Base-by-base conservation (phyloP, 2,888 invertebrate species). In the Nemotelus nigrinus region DNA sequence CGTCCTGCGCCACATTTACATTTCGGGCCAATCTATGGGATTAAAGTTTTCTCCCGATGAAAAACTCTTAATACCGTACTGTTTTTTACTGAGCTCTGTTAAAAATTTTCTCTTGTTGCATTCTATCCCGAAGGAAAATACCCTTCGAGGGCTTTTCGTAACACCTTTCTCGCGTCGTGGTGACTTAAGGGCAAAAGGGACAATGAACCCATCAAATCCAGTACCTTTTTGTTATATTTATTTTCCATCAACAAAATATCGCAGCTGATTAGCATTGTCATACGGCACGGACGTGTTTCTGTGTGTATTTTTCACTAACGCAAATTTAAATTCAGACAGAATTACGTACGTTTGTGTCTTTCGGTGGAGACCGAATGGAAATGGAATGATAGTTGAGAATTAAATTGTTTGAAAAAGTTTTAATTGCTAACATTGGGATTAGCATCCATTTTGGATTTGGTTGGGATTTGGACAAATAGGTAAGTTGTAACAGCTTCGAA, bases 341-440 rank as follows among this genome's bases (percentile, higher is more conserved):
- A 25, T 25, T 25, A 25, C 25, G 25, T 25, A 25, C 25, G 25
- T 25, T 25, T 25, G 25, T 25, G 43, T 5, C 39, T 43, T 63
- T 39, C 41, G 63, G 50, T 10, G n/a, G 45, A 67, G 50, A 44
- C 48, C 43, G n/a, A 48, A 48, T 10, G 41, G 67, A 6, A 48
- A 39, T 41, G 10, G 68, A 57, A 44, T 57, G 74, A 74, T 48
- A 63, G 60, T 60, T 47, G 60, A 55, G 58, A 74, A 74, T 60
- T 74, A 74, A 74, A 74, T 74, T 74, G 74, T 60, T 74, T 60
- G 63, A 60, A 60, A 60, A 74, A 74, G 74, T 74, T 74, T 74
- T 74, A 74, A 74, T 74, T 74, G 74, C 74, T 60, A 74, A 63
- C 74, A 74, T 74, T 60, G 41, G 63, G 74, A 74, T 74, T 74